Percentiles rank a stretch among this genome's conserved stretches.
Evolutionary conservation across 2,797 vertebrate genomes (phyloP).

Genomic region (Varecia variegata): DNA sequence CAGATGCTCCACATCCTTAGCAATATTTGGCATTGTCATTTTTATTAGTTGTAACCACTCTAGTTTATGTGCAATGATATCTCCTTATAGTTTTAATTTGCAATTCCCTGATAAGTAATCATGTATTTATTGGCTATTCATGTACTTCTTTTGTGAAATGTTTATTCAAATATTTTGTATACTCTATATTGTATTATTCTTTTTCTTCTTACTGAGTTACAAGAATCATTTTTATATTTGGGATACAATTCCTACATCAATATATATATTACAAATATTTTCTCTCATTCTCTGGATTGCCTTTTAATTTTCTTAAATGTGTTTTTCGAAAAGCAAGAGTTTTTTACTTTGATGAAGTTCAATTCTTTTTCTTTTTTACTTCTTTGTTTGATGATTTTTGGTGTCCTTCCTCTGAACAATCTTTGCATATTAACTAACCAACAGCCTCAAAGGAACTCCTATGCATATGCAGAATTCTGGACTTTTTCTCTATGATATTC

Average conservation of each 20-base stretch:
- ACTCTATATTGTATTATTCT: not conserved
- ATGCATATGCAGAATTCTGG: not conserved
- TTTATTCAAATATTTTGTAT: not conserved
- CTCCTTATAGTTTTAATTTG: not conserved
- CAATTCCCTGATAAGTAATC: not conserved
- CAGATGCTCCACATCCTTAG: not conserved
- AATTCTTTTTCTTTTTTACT: not conserved
- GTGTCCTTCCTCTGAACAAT: not conserved
- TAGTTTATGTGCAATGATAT: not conserved
- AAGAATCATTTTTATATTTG: not conserved
- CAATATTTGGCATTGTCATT: not conserved
- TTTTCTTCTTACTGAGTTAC: not conserved
- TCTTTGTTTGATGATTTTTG: not conserved
- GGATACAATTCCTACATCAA: not conserved
- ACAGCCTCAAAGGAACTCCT: not conserved
- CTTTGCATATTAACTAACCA: not conserved
- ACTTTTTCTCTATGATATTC: not conserved
- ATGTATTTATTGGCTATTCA: not conserved
- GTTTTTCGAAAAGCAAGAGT: not conserved
- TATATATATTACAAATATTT: not conserved
- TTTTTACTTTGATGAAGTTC: not conserved
- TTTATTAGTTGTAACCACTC: not conserved
- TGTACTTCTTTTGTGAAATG: not conserved
- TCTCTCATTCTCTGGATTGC: not conserved
- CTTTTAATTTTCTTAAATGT: not conserved